Evolutionary conservation across 2,797 vertebrate species (phyloP), one percentile per base, ranked within the genome.

Genomic region (Ammospiza maritima): DNA sequence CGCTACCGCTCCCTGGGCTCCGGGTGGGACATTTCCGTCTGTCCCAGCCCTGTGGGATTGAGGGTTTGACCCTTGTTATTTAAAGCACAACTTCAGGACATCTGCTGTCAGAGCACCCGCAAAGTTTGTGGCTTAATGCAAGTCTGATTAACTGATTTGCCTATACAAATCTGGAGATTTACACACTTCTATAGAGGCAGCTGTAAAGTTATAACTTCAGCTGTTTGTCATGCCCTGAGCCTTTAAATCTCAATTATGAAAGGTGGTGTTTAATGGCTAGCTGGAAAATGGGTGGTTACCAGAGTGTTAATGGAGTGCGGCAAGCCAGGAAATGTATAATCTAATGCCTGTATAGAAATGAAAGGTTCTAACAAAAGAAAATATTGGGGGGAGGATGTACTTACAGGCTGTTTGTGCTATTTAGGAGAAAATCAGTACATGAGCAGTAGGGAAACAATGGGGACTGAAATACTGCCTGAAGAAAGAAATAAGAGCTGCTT

Each of bases 161-260:
- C 65, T 93, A 60, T 83, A 72, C 87, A 84, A 67, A 95, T 62
- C 87, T 93, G 79, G 79, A 96, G 91, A 88, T 95, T 93, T 91
- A 78, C 92, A 82, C 89, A 90, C 53, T 84, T 95, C 69, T 62
- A 13, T 73, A 71, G 85, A 84, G 83, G 79, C 76, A 80, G 92
- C 93, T 91, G 95, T 87, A 67, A 93, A 96, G 91, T 95, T 91
- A 8, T 25, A 96, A 91, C 93, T 91, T 93, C 45, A 71, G 80
- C 88, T 82, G 75, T 95, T 95, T 96, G 93, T 93, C 88, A 87
- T 91, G 48, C 56, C 76, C 92, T 92, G 91, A 97, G 91, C 89
- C 96, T 97, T 97, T 97, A 93, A 90, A 95, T 96, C 96, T 97
- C 93, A 95, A 94, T 97, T 96, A 97, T 94, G 97, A 94, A 97